phyloP scores from a whole-genome alignment of 2,888 invertebrate genomes.

The Cerastoderma edule region DNA sequence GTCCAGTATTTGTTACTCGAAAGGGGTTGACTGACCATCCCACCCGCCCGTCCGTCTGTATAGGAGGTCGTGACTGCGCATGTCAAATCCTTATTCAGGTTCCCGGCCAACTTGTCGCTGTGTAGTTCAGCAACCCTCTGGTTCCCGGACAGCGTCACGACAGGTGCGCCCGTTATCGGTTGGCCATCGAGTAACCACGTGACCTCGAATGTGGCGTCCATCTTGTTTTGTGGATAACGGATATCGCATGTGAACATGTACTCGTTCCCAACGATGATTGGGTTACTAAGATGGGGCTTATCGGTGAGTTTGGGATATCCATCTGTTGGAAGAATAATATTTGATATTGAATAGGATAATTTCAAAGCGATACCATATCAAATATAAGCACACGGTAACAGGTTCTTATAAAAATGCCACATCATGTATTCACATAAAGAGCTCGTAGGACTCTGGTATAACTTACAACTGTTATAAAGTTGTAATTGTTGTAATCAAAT shows the following conservation, averaged over 20 bases:
- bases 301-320: conserved; percentile 25
- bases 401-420: too few relatives aligned
- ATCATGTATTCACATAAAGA: too few relatives aligned
- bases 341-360: not conserved
- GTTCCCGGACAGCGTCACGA: conserved; percentile 5
- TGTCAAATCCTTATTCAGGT: conserved; percentile 29
- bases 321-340: conserved; percentile 17
- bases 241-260: conserved; percentile 35
- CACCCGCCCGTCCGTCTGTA: conserved; percentile 21
- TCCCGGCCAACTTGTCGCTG: conserved; percentile 8
- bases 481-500: too few relatives aligned
- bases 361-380: too few relatives aligned
- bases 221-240: conserved; percentile 23
- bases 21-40: conserved; percentile 15
- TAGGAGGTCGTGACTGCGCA: conserved; percentile 32
- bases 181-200: conserved; percentile 39
- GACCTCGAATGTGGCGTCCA: conserved; percentile 38
- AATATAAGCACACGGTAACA: too few relatives aligned
- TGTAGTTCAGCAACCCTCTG: conserved; percentile 22
- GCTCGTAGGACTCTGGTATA: too few relatives aligned
- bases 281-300: conserved; percentile 21
- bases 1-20: conserved; percentile 34
- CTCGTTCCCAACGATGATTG: conserved; percentile 12
- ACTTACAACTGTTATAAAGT: too few relatives aligned
- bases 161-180: conserved; percentile 8